These are phyloP conservation scores for Uromys caudimaculatus DNA, from an alignment of 2,797 vertebrate species.

Conservation along the genomic window DNA sequence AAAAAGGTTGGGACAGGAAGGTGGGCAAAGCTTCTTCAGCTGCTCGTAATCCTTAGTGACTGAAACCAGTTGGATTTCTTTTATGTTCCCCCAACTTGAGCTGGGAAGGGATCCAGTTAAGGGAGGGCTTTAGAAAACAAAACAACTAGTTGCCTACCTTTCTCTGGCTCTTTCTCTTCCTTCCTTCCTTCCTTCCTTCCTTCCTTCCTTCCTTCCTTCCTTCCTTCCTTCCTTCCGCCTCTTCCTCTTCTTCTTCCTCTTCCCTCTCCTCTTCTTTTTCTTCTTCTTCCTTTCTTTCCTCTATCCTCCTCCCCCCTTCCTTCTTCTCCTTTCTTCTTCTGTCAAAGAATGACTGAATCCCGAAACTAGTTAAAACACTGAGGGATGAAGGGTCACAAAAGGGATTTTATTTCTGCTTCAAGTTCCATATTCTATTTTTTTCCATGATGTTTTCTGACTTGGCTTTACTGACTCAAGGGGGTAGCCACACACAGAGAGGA, in stretches of 20 bases:
- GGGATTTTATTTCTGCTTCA: conserved; percentile 15
- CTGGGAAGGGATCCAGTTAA: conserved; percentile 16
- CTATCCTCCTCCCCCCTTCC: neutral
- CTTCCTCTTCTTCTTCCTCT: neutral
- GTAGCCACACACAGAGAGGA: neutral
- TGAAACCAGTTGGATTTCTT: conserved; percentile 54
- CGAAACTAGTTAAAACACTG: neutral
- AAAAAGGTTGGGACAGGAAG: conserved; percentile 7
- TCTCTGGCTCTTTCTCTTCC: neutral
- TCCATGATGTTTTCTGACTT: conserved; percentile 32
- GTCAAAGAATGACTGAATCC: conserved; percentile 12
- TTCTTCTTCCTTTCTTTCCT: neutral
- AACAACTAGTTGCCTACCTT: conserved; percentile 21
- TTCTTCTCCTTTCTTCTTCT: neutral
- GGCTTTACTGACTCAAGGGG: neutral
- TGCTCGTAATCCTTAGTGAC: conserved; percentile 25
- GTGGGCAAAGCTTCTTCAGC: neutral
- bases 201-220: neutral
- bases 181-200: neutral
- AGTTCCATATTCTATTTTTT: neutral
- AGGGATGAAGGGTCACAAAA: neutral
- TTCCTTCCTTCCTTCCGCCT: neutral
- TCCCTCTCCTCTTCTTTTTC: no score
- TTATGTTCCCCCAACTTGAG: conserved; percentile 37
- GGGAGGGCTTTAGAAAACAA: conserved; percentile 12